Conservation (phyloP, 2,113 vertebrate genomes). For the Lophura nycthemera region DNA sequence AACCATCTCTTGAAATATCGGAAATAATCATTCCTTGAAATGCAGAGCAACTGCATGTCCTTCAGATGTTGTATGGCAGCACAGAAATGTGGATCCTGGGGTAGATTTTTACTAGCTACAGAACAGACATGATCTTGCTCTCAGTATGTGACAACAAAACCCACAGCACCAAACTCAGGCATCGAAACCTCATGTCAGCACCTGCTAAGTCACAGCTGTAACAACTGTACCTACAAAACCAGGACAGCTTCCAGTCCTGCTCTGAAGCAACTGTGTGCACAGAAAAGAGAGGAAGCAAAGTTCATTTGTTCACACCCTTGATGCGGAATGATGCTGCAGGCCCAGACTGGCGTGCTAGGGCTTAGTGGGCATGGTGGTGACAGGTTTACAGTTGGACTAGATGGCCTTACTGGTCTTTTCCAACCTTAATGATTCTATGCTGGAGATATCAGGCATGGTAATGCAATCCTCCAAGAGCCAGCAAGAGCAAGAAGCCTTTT, state of each 20-base stretch:
- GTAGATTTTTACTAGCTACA: not conserved
- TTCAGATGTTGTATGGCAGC: not conserved
- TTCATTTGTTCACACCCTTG: not conserved
- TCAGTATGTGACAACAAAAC: rapidly evolving
- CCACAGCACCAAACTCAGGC: not conserved
- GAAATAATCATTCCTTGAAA: not conserved
- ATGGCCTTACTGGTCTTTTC: no score
- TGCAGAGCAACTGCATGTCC: rapidly evolving
- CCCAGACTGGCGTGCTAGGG: no score
- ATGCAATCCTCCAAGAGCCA: no score
- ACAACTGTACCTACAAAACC: not conserved
- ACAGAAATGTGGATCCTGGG: not conserved
- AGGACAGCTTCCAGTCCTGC: not conserved
- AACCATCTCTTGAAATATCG: not conserved
- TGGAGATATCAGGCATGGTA: not conserved
- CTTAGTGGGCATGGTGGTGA: not conserved
- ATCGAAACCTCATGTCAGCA: not conserved
- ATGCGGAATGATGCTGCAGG: no score
- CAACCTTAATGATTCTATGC: no score
- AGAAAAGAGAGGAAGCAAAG: not conserved
- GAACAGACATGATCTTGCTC: not conserved
- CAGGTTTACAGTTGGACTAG: no score
- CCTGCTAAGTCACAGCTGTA: not conserved
- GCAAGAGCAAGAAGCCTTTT: not conserved
- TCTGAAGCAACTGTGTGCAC: not conserved